Base-by-base conservation (phyloP, 2,888 invertebrate species). In the Pelosia muscerda region DNA sequence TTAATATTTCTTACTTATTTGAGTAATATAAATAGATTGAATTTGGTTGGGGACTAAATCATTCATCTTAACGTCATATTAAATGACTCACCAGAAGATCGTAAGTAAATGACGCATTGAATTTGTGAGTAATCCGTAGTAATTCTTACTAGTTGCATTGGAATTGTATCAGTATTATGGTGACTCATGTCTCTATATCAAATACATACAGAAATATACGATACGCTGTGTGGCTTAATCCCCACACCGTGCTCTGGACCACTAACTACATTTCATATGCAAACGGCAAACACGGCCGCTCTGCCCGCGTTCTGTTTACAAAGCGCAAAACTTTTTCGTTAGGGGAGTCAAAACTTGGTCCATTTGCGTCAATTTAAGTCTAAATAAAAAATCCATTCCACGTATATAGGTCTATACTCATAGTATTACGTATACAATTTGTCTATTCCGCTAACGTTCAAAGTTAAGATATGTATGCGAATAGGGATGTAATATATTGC, bases 211-310 rank as follows among this genome's bases (percentile, higher is more conserved):
- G 65, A 74, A 67, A 69, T 57, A 64, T 72, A 65, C 59, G 68
- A 65, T 38, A 57, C 67, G 64, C 60, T 79, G 70, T 74, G 73
- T 80, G 78, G 78, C 80, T 79, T 84, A 86, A 86, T 86, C 87
- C 86, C 82, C 76, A 72, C 77, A 72, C 68, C 78, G 81, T 53
- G 62, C 71, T 75, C 71, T 75, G 80, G 82, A 81, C 83, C 72
- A 80, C 84, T 87, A 87, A 88, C 85, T 86, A 82, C 84, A 88
- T 89, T 90, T 87, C 83, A 86, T 86, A 89, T 88, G 88, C 90
- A 88, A 90, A 88, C 84, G 81, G 82, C 82, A 82, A 88, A 85
- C 81, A 49, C 26, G 26, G 8, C 22, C 31, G 31, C 63, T 84
- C 82, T 72, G 78, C 73, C 82, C 77, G 76, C 79, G 81, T 76